phyloP scores from a whole-genome alignment of 1,140 invertebrate species.

The Mylabris phalerata region DNA sequence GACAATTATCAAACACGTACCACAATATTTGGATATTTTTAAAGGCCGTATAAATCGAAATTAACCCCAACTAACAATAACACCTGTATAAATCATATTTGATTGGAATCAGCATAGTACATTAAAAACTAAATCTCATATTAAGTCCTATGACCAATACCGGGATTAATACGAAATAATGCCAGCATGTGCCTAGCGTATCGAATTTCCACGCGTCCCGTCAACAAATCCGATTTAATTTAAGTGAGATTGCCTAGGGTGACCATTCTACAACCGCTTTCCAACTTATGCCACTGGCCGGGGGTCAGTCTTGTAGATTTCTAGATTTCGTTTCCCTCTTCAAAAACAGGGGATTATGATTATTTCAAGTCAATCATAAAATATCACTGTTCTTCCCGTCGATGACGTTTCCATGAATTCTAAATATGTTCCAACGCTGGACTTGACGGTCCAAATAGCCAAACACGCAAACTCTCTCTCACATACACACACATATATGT shows the following conservation, averaged over 20 bases:
- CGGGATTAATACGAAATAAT: slow-evolving; percentile 36
- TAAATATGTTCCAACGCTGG: slow-evolving; percentile 11
- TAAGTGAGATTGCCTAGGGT: slow-evolving; percentile 32
- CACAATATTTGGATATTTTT: not conserved
- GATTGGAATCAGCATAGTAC: slow-evolving; percentile 37
- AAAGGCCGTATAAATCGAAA: no score
- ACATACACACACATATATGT: not conserved
- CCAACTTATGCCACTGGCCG: no score
- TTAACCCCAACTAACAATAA: no score
- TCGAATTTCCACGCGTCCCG: slow-evolving; percentile 28
- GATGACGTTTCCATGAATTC: slow-evolving; percentile 38
- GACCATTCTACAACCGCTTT: slow-evolving; percentile 6
- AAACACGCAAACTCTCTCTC: not conserved
- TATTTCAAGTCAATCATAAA: slow-evolving; percentile 37
- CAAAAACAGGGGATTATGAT: slow-evolving; percentile 15
- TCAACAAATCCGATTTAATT: slow-evolving; percentile 34
- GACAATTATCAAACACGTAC: not conserved
- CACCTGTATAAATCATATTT: slow-evolving; percentile 29
- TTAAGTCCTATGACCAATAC: slow-evolving; percentile 37
- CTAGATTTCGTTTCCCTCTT: slow-evolving; percentile 9
- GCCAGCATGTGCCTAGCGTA: slow-evolving; percentile 18
- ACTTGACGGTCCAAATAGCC: not conserved
- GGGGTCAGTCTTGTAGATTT: not conserved
- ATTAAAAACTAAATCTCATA: slow-evolving; percentile 41
- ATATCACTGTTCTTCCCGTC: slow-evolving; percentile 32